These are phyloP conservation scores for Phrixothrix hirtus DNA, from an alignment of 2,888 invertebrate species.

Conservation along the genomic window DNA sequence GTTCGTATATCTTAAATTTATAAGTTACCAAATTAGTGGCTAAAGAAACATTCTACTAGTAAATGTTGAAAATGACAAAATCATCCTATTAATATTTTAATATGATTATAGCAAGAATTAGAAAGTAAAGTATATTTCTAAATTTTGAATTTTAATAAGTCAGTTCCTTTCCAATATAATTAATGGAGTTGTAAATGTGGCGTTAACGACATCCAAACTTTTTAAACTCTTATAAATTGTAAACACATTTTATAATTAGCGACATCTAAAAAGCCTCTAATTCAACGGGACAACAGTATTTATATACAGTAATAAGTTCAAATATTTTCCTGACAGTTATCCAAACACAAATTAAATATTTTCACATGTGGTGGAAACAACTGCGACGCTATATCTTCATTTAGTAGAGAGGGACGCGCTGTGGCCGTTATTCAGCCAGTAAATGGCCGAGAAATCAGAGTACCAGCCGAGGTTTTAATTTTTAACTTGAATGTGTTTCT, in stretches of 20 bases:
- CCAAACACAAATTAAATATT: conserved; percentile 52
- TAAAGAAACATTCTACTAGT: too few species aligned
- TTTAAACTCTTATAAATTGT: conserved; percentile 3
- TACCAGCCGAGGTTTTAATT: conserved; percentile 53
- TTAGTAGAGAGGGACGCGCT: conserved; percentile 45
- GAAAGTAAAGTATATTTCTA: too few species aligned
- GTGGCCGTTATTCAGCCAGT: conserved; percentile 51
- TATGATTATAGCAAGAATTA: too few species aligned
- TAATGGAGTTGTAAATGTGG: too few species aligned
- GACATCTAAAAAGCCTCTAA: conserved; percentile 11
- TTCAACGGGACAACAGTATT: conserved; percentile 21
- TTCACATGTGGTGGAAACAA: conserved; percentile 51
- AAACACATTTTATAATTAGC: conserved; percentile 14
- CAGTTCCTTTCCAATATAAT: too few species aligned
- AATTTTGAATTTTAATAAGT: too few species aligned
- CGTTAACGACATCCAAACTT: neutral
- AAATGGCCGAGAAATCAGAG: conserved; percentile 55
- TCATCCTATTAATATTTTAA: too few species aligned
- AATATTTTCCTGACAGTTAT: conserved; percentile 48
- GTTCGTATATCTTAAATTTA: too few species aligned
- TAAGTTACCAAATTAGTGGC: too few species aligned
- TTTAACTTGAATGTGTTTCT: conserved; percentile 54
- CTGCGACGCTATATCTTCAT: conserved; percentile 51
- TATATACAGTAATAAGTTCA: conserved; percentile 21
- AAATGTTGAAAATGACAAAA: too few species aligned